Evolutionary conservation across 1,140 invertebrate species (phyloP).

Genomic region (Chlorops oryzae): DNA sequence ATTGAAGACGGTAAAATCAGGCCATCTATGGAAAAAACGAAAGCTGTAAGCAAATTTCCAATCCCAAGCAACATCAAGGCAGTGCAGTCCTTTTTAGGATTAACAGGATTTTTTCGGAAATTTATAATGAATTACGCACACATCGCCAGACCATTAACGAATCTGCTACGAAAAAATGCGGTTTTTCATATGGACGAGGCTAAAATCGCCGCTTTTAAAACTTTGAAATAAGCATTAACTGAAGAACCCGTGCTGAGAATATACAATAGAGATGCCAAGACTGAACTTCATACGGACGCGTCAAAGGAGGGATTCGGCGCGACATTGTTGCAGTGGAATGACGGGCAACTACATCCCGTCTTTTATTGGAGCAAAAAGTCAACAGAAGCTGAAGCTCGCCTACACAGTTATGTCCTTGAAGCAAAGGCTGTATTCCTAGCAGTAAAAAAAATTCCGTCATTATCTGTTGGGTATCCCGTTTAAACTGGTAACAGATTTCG

Average conservation of each 20-base stretch:
- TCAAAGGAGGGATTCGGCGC: too few species aligned
- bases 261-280: too few species aligned
- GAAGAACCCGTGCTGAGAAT: not conserved
- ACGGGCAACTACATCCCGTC: conserved; percentile 5
- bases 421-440: conserved; percentile 21
- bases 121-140: conserved; percentile 9
- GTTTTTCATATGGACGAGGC: not conserved
- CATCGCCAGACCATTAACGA: conserved; percentile 9
- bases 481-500: conserved; percentile 23
- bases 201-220: not conserved
- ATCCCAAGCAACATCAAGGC: not conserved
- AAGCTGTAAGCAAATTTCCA: not conserved
- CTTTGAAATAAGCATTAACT: not conserved
- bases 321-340: conserved; percentile 18
- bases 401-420: conserved; percentile 32
- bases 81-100: conserved; percentile 6
- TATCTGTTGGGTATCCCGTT: conserved; percentile 9
- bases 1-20: not conserved
- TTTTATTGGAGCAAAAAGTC: conserved; percentile 33
- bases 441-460: conserved; percentile 23
- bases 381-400: conserved; percentile 38
- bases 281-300: too few species aligned
- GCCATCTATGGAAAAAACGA: too few species aligned
- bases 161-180: conserved; percentile 9
- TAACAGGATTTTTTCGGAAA: conserved; percentile 11